Evolutionary conservation across 2,888 invertebrate species (phyloP).

Genomic region (Incurvaria masculella): DNA sequence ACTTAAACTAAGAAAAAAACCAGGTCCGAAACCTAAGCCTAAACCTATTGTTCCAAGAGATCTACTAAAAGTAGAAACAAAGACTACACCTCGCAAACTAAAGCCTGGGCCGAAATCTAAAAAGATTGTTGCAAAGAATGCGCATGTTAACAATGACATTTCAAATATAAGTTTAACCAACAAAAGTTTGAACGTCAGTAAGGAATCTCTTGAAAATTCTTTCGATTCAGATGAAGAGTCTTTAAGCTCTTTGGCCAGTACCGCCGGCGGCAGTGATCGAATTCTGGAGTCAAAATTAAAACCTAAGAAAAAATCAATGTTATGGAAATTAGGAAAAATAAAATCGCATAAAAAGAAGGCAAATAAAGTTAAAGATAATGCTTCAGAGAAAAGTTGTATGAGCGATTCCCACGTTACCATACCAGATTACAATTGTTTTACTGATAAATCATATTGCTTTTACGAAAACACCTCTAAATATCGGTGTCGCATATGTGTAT

Average conservation of each 20-base stretch:
- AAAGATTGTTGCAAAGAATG: slow-evolving; percentile 22
- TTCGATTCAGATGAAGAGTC: slow-evolving; percentile 37
- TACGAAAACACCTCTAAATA: slow-evolving; percentile 32
- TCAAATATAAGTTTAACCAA: neutral
- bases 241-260: slow-evolving; percentile 30
- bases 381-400: slow-evolving; percentile 1
- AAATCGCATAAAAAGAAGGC: slow-evolving; percentile 31
- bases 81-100: slow-evolving; percentile 11
- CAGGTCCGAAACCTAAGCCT: slow-evolving; percentile 25
- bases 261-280: slow-evolving; percentile 33
- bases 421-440: slow-evolving; percentile 30
- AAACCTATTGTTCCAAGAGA: slow-evolving; percentile 15
- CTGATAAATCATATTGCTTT: slow-evolving; percentile 45
- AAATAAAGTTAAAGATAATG: slow-evolving; percentile 1
- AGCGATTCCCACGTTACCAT: neutral
- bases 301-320: slow-evolving; percentile 26
- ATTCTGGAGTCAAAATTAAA: slow-evolving; percentile 30
- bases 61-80: slow-evolving; percentile 1
- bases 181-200: slow-evolving; percentile 15
- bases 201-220: slow-evolving; percentile 21
- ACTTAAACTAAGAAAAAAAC: slow-evolving; percentile 24
- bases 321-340: slow-evolving; percentile 38
- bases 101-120: slow-evolving; percentile 39
- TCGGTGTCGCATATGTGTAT: slow-evolving; percentile 60
- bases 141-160: slow-evolving; percentile 2